Base-by-base conservation (phyloP, 30 jellyfish, hydroid and myxozoan species). In the Aurelia sp. region DNA sequence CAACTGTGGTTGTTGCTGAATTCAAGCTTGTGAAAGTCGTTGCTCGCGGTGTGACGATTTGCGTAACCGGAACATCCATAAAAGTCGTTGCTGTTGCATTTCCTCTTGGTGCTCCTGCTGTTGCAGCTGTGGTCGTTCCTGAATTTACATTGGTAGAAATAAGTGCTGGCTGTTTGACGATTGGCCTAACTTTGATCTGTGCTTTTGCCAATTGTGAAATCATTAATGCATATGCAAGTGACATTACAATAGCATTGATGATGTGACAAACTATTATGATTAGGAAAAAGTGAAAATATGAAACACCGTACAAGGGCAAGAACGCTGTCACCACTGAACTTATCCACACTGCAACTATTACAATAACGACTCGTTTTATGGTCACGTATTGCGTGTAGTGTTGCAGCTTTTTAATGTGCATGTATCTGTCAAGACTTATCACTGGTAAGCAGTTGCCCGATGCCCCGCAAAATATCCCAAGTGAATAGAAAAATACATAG, bases 321-420 rank as follows among this genome's bases (percentile, higher is more conserved):
- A 21, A n/a, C 3, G 75, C 75, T 4, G 19, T 64, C 50, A n/a
- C 18, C 18, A 64, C 18, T 5, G 75, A 52, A n/a, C 8, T 21
- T 35, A 64, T 21, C 75, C 75, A 64, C 50, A 44, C 13, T 16
- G 38, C 2, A 64, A 6, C 19, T 4, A 64, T 35, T 18, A 21
- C 75, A 0, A 21, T 8, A 64, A 21, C 15, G 9, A 64, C 75
- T 5, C 75, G 53, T 30, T 64, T 64, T 44, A 10, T 64, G 19
- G 27, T 64, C 38, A 64, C 75, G 5, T 16, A 16, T 4, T 44
- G 4, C 3, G 75, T 17, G 38, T 64, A 64, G 38, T 16, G 19
- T 17, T 64, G 38, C 18, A 64, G 75, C 38, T 21, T 64, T 21
- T 64, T 64, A 24, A 64, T 64, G 75, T 52, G 75, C 5, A 64